Conservation (phyloP, 2,797 vertebrate genomes). For the Taenioides sp. region DNA sequence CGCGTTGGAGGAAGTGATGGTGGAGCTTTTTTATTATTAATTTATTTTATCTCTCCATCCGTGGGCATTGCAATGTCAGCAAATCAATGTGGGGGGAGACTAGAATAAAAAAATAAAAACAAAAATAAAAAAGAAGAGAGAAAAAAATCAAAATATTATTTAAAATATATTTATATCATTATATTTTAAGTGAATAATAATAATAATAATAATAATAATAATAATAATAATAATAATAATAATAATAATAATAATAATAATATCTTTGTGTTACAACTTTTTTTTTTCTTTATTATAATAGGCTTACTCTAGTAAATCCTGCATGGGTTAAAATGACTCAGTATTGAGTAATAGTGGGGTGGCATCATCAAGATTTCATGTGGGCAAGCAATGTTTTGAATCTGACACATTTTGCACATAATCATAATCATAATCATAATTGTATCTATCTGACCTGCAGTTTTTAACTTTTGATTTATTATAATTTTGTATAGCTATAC, state of each 20-base stretch:
- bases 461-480: too few species aligned
- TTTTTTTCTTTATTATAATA: background rate
- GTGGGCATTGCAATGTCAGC: background rate
- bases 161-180: too few species aligned
- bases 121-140: too few species aligned
- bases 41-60: constrained; percentile 1
- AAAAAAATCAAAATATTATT: too few species aligned
- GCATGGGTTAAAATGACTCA: background rate
- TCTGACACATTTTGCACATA: background rate
- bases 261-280: background rate
- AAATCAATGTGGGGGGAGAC: background rate
- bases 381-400: constrained; percentile 10
- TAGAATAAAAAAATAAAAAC: background rate
- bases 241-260: background rate
- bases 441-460: background rate
- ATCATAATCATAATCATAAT: background rate
- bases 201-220: too few species aligned
- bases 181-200: too few species aligned
- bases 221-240: background rate
- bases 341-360: background rate
- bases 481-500: too few species aligned
- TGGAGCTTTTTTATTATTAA: constrained; percentile 15
- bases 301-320: background rate
- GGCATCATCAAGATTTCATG: constrained; percentile 16
- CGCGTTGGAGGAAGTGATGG: constrained; percentile 54